Base-by-base conservation (phyloP, 2,888 invertebrate species). In the Smittia sp. region DNA sequence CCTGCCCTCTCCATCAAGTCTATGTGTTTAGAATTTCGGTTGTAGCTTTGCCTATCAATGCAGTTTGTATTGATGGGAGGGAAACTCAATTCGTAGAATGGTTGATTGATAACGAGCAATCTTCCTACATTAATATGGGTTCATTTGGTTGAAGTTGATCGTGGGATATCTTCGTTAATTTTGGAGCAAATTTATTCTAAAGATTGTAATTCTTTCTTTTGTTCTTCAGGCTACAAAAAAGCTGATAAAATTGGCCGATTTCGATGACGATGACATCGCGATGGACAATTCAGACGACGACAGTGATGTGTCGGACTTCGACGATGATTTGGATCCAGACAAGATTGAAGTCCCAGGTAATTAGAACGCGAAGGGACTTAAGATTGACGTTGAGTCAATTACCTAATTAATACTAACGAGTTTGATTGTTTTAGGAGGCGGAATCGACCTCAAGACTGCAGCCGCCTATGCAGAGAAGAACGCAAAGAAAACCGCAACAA, bases 281-380 rank as follows among this genome's bases (percentile, higher is more conserved):
- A 46, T 73, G 41, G 85, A 77, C 66, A 76, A 84, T 75, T 85
- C 85, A 76, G 83, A 83, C 76, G 83, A 83, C 74, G 84, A 86
- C 76, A 79, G 81, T 74, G 84, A 85, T 75, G 87, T 86, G 62
- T 87, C 87, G 39, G 92, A 92, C 80, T 92, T 92, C 79, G 92
- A 92, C 80, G 92, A 93, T 78, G 93, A 93, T 81, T 93, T 92
- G 78, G 94, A 94, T 85, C 94, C 94, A 74, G 94, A 94, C 82
- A 93, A 91, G 84, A 90, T 93, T 83, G 92, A 93, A 87, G 93
- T 94, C 62, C 94, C 94, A 81, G 94, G 93, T 91, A 82, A 83
- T 81, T n/a, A n/a, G n/a, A n/a, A n/a, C n/a, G n/a, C n/a, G 20
- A 62, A 62, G 62, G 62, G 62, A 52, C n/a, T n/a, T n/a, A n/a